Evolutionary conservation across 2,113 vertebrate species (phyloP).

Genomic region (Mystacornis crossleyi): DNA sequence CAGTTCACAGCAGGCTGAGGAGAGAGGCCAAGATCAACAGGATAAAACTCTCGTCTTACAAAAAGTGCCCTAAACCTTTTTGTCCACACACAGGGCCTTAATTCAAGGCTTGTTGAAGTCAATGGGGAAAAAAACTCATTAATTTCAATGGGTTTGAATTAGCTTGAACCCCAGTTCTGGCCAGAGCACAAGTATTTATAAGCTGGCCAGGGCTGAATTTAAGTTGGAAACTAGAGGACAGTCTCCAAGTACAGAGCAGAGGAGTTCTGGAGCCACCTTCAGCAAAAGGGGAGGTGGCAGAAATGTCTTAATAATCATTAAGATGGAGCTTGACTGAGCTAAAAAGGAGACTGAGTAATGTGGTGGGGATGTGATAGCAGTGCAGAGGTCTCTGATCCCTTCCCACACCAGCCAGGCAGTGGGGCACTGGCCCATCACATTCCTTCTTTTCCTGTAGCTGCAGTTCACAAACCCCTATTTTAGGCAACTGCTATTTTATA

Average conservation of each 20-base stretch:
- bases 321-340: neutral
- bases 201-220: neutral
- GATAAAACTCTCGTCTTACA: conserved; percentile 61
- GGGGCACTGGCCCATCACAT: neutral
- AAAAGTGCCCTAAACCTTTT: conserved; percentile 55
- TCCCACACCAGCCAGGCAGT: neutral
- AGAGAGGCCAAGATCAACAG: conserved; percentile 63
- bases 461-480: neutral
- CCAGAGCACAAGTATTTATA: conserved; percentile 29
- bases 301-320: neutral
- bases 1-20: conserved; percentile 62
- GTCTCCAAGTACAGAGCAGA: neutral
- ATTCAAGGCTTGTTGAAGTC: conserved; percentile 43
- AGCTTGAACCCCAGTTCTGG: conserved; percentile 38
- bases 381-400: neutral
- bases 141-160: conserved; percentile 54
- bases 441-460: neutral
- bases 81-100: conserved; percentile 46
- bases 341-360: neutral
- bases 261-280: conserved; percentile 9
- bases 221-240: neutral
- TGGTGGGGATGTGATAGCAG: neutral
- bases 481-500: neutral
- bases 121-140: conserved; percentile 36
- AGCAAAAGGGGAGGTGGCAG: neutral